These are phyloP conservation scores for Pseudomyrmex sp. DNA, from an alignment of 1,140 invertebrate species.

Conservation along the genomic window DNA sequence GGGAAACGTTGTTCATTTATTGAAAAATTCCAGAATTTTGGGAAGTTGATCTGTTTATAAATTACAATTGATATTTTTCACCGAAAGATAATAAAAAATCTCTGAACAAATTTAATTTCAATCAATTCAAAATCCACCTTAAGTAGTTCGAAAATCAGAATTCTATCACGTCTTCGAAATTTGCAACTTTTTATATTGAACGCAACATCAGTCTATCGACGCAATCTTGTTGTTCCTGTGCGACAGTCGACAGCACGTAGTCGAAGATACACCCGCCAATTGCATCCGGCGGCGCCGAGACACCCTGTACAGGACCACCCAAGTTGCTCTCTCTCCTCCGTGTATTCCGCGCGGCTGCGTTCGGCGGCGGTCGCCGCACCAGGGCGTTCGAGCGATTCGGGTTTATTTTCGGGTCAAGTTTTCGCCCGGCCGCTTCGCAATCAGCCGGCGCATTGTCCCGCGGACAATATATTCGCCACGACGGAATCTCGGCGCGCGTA, in stretches of 20 bases:
- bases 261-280: neutral
- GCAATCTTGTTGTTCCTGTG: neutral
- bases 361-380: constrained; percentile 70
- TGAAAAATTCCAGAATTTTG: too few relatives aligned
- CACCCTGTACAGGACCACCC: neutral
- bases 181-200: too few relatives aligned
- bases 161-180: neutral
- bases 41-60: too few relatives aligned
- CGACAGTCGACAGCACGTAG: neutral
- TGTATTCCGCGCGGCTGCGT: constrained; percentile 75
- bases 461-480: constrained; percentile 78
- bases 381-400: constrained; percentile 71
- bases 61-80: neutral
- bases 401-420: constrained; percentile 82
- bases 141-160: neutral
- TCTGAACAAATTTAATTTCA: too few relatives aligned
- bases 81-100: too few relatives aligned
- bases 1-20: too few relatives aligned
- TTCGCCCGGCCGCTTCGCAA: constrained; percentile 79
- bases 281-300: neutral
- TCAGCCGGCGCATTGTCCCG: constrained; percentile 79
- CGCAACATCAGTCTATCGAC: too few relatives aligned
- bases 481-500: constrained; percentile 61
- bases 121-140: too few relatives aligned
- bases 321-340: constrained; percentile 11